phyloP scores from a whole-genome alignment of 1,140 invertebrate genomes.

The Drosophila mayri region DNA sequence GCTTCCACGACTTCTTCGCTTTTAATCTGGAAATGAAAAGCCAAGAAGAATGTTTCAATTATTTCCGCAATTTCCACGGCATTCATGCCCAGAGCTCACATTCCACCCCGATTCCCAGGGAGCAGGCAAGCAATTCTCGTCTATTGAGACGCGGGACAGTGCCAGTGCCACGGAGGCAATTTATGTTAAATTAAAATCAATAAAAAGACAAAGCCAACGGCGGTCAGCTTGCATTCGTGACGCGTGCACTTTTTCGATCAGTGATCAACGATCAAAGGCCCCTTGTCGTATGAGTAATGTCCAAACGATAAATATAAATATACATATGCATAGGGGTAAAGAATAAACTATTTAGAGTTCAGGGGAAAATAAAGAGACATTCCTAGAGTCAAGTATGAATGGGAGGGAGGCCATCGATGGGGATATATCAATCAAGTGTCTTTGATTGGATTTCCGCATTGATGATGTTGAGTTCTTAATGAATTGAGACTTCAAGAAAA shows the following conservation, averaged over 20 bases:
- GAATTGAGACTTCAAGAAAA: neutral
- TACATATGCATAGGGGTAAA: neutral
- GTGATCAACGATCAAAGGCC: conserved; percentile 12
- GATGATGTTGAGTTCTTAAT: neutral
- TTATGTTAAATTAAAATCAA: conserved; percentile 79
- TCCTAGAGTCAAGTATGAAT: conserved; percentile 5
- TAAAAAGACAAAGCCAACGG: conserved; percentile 53
- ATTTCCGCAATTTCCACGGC: conserved; percentile 37
- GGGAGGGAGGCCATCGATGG: neutral
- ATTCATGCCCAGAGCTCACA: conserved; percentile 12
- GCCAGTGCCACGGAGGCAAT: conserved; percentile 47
- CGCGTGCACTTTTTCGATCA: conserved; percentile 35
- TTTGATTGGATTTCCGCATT: conserved; percentile 13
- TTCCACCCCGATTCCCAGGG: conserved; percentile 38
- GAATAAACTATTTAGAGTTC: conserved; percentile 12
- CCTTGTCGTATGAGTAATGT: conserved; percentile 46
- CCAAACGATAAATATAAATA: neutral
- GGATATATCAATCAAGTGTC: conserved; percentile 5
- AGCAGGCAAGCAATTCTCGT: conserved; percentile 27
- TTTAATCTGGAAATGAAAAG: conserved; percentile 84
- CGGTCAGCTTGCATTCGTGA: conserved; percentile 36
- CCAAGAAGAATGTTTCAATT: conserved; percentile 26
- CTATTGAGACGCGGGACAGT: conserved; percentile 25
- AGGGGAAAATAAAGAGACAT: conserved; percentile 13
- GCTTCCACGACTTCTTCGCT: conserved; percentile 88